A percentile compares a stretch with the other conserved stretches of the same genome.
phyloP scores from a whole-genome alignment of 2,113 vertebrate genomes.

The Proteles cristata region DNA sequence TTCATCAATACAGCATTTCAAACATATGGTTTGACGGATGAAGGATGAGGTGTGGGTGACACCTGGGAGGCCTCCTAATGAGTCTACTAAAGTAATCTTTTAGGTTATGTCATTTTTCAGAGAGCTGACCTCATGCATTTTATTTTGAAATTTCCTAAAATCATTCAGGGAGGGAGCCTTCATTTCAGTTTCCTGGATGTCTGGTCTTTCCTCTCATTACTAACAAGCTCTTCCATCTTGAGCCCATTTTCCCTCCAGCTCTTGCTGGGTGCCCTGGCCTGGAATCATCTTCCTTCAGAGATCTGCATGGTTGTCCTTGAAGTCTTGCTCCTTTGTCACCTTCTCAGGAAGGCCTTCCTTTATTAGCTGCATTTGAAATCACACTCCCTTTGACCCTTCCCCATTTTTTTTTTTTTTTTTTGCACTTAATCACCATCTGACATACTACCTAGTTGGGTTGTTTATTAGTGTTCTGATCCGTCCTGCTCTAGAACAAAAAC shows the following conservation, averaged over 20 bases:
- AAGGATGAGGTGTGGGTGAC: background rate
- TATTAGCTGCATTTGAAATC: background rate
- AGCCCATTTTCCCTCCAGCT: background rate
- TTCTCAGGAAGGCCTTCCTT: background rate
- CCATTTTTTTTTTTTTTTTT: background rate
- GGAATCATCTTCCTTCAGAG: background rate
- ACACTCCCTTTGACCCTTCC: background rate
- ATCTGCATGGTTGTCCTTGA: background rate
- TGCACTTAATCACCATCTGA: background rate
- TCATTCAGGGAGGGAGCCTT: background rate
- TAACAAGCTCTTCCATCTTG: background rate
- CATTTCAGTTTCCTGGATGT: background rate
- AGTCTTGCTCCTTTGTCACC: background rate
- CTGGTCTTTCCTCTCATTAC: background rate
- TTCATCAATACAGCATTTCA: background rate
- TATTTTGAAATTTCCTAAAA: background rate
- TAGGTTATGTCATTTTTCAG: background rate
- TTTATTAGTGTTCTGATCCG: background rate
- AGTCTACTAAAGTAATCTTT: background rate
- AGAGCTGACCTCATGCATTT: background rate
- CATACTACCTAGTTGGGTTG: background rate
- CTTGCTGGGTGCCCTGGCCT: background rate
- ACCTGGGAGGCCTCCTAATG: background rate
- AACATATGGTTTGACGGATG: background rate
- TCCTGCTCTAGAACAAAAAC: background rate